Conservation (phyloP, 2,113 vertebrate species). For the Stigmatopora argus region DNA sequence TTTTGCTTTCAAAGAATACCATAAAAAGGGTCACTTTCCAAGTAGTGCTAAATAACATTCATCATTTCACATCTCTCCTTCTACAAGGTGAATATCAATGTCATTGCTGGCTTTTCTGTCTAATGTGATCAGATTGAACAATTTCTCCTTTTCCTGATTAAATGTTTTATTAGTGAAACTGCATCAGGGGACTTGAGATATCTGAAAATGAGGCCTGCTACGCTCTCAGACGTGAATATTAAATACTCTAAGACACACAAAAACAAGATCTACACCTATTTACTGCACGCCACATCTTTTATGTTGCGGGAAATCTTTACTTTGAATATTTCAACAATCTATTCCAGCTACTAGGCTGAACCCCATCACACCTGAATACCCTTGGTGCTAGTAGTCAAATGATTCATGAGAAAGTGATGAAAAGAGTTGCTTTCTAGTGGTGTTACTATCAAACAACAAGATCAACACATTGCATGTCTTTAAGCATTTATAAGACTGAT, state of each 20-base stretch:
- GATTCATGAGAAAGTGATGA: slow-evolving; percentile 30
- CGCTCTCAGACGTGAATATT: slow-evolving; percentile 20
- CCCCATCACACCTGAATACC: slow-evolving; percentile 38
- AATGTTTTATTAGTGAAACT: slow-evolving; percentile 14
- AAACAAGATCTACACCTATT: slow-evolving; percentile 26
- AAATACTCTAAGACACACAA: slow-evolving; percentile 24
- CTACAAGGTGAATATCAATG: background rate
- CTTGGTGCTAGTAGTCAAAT: slow-evolving; percentile 39
- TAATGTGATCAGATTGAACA: slow-evolving; percentile 3
- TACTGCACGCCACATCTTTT: slow-evolving; percentile 28
- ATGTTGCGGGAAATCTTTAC: slow-evolving; percentile 28
- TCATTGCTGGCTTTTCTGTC: slow-evolving; percentile 13
- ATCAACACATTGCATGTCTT: slow-evolving; percentile 6
- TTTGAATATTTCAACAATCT: slow-evolving; percentile 58
- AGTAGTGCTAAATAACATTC: slow-evolving; percentile 2
- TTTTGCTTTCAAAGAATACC: slow-evolving; percentile 1
- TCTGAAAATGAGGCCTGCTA: background rate
- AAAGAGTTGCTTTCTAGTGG: slow-evolving; percentile 17
- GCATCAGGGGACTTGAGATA: background rate
- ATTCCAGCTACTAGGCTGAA: slow-evolving; percentile 36
- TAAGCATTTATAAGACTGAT: background rate
- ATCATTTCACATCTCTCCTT: slow-evolving; percentile 5
- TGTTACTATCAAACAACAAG: slow-evolving; percentile 30
- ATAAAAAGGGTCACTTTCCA: background rate
- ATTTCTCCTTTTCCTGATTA: slow-evolving; percentile 2